Base-by-base conservation (phyloP, 2,797 vertebrate species). In the Sebastiscus tertius region DNA sequence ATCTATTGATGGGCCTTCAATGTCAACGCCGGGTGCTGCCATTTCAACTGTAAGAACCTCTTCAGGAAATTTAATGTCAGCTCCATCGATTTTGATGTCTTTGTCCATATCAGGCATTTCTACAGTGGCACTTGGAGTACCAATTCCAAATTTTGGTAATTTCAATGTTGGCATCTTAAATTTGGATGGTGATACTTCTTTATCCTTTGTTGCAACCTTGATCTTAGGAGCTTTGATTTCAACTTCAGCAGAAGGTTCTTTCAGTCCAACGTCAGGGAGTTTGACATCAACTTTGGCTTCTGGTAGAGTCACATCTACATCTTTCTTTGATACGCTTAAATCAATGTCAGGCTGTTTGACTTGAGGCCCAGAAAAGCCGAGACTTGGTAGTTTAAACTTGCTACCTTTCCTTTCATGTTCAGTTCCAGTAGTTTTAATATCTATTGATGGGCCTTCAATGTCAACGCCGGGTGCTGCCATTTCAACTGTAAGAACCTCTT, bases 81-180 rank as follows among this genome's bases (percentile, higher is more conserved):
- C 61, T 54, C 75, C 74, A 63, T 83, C 72, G 3, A 89, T 46
- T 42, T 83, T 75, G 5, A 87, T 4, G 1, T 82, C 62, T 39
- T 46, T 77, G 9, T 64, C 33, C 18, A 20, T 9, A 60, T 60
- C 39, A 10, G 79, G 77, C 12, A 61, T 34, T 34, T 79, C 77
- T 9, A 66, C 56, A 12, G 26, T 36, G 3, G 49, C 65, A 12
- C 52, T 64, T 64, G 81, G 54, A 72, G 70, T 20, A 46, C 27
- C 55, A 10, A 33, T 39, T 64, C 81, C 88, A 87, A 91, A 88
- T 85, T 83, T 90, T 42, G 88, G 95, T 0, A 96, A 42, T 83
- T 88, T 93, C 5, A 89, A 81, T 77, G 68, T 36, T 2, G 91
- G 89, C 82, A 91, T 82, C 29, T 88, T 91, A 34, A 93, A 95